phyloP scores from a whole-genome alignment of 2,113 vertebrate species.

The Eulemur macaco region DNA sequence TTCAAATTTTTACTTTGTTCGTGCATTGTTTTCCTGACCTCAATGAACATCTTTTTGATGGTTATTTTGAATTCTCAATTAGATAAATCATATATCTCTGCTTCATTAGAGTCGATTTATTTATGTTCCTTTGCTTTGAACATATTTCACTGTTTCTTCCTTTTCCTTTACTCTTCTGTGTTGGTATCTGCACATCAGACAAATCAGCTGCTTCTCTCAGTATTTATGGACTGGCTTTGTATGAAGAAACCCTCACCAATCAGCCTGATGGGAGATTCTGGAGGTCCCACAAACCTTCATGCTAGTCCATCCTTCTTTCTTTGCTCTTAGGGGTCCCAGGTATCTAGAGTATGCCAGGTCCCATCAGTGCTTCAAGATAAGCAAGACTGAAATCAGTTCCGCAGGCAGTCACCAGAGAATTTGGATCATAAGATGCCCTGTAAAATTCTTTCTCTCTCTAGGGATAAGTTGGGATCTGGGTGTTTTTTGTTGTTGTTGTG shows the following conservation, averaged over 20 bases:
- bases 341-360: background rate
- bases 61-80: background rate
- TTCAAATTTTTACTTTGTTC: background rate
- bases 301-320: background rate
- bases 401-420: background rate
- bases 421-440: background rate
- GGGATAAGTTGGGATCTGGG: background rate
- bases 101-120: background rate
- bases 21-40: background rate
- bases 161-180: background rate
- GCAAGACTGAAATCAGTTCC: background rate
- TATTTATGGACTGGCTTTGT: background rate
- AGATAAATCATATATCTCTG: background rate
- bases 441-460: background rate
- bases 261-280: background rate
- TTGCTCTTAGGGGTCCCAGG: background rate
- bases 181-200: background rate
- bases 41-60: background rate
- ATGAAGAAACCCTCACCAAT: background rate
- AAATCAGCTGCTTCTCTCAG: background rate
- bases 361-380: background rate
- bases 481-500: background rate
- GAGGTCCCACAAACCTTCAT: background rate
- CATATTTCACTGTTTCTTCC: background rate
- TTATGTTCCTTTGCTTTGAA: background rate